Base-by-base conservation (phyloP, 2,113 vertebrate species). In the Perca schrenkii region DNA sequence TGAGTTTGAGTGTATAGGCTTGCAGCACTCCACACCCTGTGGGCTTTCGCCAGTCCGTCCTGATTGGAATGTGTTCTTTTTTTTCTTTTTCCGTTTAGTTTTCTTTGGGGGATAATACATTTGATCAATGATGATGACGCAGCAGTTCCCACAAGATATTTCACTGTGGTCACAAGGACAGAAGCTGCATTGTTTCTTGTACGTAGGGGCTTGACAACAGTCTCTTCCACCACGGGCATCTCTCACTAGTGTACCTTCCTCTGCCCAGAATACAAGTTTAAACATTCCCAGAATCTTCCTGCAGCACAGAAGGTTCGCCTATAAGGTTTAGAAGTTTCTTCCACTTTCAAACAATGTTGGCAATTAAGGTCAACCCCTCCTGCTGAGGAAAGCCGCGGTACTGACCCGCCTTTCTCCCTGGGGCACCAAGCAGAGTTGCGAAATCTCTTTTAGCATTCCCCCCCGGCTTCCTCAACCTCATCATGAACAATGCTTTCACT, bases 291-390 rank as follows among this genome's bases (percentile, higher is more conserved):
- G 22, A 72, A 12, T 47, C 12, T 68, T 8, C 8, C 10, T 62
- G 4, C 28, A 43, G 43, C 57, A 40, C 56, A 46, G 4, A 57
- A 8, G 13, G 31, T 65, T 65, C 46, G 52, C 52, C 64, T 46
- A 13, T 43, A 25, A 50, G 71, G 31, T 65, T 79, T 34, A 75
- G 2, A 58, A 22, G 43, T 28, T 61, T 22, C 58, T 22, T 66
- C 47, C 12, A 1, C 19, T 66, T 60, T 19, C 61, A 54, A 65
- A 83, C 76, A 52, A 68, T 54, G 40, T 21, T 63, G 46, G 50
- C 46, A 79, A 88, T 83, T 78, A 82, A 67, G 63, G 65, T 65
- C 79, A 77, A 53, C 8, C 58, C 46, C 25, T 63, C 36, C 56
- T 77, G 43, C 75, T 54, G 60, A 63, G 49, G 49, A 49, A 43